phyloP scores from a whole-genome alignment of 2,797 vertebrate genomes.

The Poeciliopsis turneri region DNA sequence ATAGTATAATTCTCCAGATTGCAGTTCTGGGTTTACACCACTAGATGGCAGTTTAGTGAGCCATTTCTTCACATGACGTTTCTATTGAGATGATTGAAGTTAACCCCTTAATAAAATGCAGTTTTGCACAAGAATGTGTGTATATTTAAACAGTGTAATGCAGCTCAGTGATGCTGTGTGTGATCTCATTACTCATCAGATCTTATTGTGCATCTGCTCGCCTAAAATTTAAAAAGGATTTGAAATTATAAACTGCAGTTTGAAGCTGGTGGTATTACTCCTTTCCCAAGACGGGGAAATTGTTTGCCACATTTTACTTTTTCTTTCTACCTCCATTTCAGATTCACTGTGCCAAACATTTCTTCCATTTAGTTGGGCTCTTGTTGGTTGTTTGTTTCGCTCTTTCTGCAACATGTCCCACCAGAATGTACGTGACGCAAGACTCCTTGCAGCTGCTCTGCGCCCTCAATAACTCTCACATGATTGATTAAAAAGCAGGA shows the following conservation, averaged over 20 bases:
- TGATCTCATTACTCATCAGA: neutral
- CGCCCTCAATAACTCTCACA: constrained; percentile 29
- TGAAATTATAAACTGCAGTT: neutral
- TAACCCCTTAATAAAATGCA: neutral
- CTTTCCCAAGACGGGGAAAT: neutral
- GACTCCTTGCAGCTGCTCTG: neutral
- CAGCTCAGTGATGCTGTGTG: neutral
- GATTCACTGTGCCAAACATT: neutral
- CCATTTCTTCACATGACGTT: neutral
- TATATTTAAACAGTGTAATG: neutral
- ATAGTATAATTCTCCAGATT: neutral
- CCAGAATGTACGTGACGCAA: neutral
- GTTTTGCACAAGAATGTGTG: neutral
- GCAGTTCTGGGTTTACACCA: neutral
- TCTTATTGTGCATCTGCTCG: neutral
- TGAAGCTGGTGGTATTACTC: neutral
- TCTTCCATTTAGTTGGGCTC: neutral
- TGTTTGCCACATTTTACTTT: neutral
- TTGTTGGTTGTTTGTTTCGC: neutral
- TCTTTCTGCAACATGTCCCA: constrained; percentile 2
- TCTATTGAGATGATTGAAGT: neutral
- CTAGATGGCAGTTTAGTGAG: neutral
- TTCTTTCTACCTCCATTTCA: neutral
- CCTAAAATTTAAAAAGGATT: neutral
- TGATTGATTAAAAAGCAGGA: constrained; percentile 1